A percentile compares a stretch with the other conserved stretches of the same genome.
phyloP scores from a whole-genome alignment of 2,888 invertebrate genomes.

The Drosophila lutescens region DNA sequence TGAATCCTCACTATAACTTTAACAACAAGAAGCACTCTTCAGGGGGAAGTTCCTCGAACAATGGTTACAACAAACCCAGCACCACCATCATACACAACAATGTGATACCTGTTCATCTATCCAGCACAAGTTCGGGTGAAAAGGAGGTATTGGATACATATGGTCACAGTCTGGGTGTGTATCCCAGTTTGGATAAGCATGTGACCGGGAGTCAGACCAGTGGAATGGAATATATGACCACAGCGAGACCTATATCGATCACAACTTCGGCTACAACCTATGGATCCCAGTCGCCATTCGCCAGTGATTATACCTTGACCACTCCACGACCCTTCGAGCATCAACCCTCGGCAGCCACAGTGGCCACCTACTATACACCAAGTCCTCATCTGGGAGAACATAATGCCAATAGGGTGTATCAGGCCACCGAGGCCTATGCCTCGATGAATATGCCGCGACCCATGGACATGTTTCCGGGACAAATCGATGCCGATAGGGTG shows the following conservation, averaged over 20 bases:
- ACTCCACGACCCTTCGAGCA: constrained; percentile 66
- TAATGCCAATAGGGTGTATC: constrained; percentile 81
- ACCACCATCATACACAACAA: constrained; percentile 83
- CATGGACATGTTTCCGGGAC: constrained; percentile 64
- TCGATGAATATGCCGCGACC: constrained; percentile 64
- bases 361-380: constrained; percentile 79
- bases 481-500: constrained; percentile 69
- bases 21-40: constrained; percentile 53
- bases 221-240: constrained; percentile 63
- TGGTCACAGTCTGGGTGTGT: constrained; percentile 77
- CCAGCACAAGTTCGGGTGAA: constrained; percentile 74
- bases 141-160: constrained; percentile 81
- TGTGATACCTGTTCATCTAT: constrained; percentile 80
- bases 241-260: constrained; percentile 55
- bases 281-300: constrained; percentile 62
- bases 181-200: constrained; percentile 62
- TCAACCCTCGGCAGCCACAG: constrained; percentile 69
- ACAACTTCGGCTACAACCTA: constrained; percentile 56
- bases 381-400: constrained; percentile 82
- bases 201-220: constrained; percentile 12
- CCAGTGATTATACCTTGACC: constrained; percentile 60
- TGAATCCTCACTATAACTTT: constrained; percentile 53
- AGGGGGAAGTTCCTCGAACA: neutral
- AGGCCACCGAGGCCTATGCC: constrained; percentile 74
- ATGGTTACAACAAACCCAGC: constrained; percentile 62